Evolutionary conservation across 1,140 invertebrate species (phyloP).

Genomic region (Drosophila elegans): DNA sequence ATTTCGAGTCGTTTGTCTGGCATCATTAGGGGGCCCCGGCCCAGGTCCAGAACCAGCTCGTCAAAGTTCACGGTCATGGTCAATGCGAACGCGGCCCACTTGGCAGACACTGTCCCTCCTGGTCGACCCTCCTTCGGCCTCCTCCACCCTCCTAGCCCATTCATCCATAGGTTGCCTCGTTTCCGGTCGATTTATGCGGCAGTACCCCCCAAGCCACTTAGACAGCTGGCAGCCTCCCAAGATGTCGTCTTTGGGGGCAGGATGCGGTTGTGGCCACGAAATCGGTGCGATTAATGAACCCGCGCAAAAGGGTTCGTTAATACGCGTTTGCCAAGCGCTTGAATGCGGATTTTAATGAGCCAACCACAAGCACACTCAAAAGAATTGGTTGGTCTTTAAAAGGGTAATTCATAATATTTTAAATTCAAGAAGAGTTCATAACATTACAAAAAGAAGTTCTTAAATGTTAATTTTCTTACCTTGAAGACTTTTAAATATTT

Average conservation of each 20-base stretch:
- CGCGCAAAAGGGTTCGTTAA: slow-evolving; percentile 58
- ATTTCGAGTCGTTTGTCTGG: slow-evolving; percentile 76
- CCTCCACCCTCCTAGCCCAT: background rate
- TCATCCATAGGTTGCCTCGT: slow-evolving; percentile 18
- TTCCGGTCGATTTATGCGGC: slow-evolving; percentile 50
- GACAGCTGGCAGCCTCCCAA: slow-evolving; percentile 53
- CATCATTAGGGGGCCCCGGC: slow-evolving; percentile 50
- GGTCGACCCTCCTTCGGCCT: background rate
- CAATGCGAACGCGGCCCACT: slow-evolving; percentile 59
- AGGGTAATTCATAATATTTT: too few species aligned
- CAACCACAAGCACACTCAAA: slow-evolving; percentile 6
- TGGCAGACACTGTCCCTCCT: slow-evolving; percentile 30
- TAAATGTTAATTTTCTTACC: too few species aligned
- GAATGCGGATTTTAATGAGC: slow-evolving; percentile 77
- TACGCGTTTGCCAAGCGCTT: slow-evolving; percentile 60
- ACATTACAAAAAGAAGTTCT: too few species aligned
- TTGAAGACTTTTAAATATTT: too few species aligned
- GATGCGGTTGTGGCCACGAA: slow-evolving; percentile 52
- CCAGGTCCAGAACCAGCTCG: slow-evolving; percentile 17
- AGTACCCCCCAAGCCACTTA: slow-evolving; percentile 36
- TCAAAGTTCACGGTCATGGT: slow-evolving; percentile 75
- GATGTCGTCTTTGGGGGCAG: slow-evolving; percentile 33
- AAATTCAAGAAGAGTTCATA: too few species aligned
- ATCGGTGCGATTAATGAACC: slow-evolving; percentile 70
- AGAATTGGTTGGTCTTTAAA: background rate